A percentile compares a stretch with the other conserved stretches of the same genome.
phyloP scores from a whole-genome alignment of 1,140 invertebrate genomes.

The Drosophila pandora region DNA sequence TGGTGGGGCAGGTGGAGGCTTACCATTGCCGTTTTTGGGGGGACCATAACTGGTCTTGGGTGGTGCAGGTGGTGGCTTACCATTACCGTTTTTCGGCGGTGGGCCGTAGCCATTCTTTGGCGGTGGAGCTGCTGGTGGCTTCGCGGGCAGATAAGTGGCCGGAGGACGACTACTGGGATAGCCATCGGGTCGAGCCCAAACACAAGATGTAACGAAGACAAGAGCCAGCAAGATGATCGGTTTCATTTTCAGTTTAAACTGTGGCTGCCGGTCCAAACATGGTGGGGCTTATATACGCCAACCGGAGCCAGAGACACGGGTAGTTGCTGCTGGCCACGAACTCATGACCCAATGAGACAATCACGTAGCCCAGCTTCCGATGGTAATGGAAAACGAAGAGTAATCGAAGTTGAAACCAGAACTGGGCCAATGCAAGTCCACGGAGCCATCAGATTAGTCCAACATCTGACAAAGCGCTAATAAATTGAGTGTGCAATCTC shows the following conservation, averaged over 20 bases:
- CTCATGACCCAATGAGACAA: constrained; percentile 34
- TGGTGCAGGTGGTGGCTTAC: constrained; percentile 33
- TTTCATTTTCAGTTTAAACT: constrained; percentile 47
- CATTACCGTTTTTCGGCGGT: constrained; percentile 16
- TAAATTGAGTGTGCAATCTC: constrained; percentile 61
- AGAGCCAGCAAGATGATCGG: constrained; percentile 28
- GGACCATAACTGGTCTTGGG: constrained; percentile 40
- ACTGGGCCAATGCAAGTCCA: constrained; percentile 60
- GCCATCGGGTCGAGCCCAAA: constrained; percentile 42
- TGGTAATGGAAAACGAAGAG: constrained; percentile 33
- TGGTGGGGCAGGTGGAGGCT: constrained; percentile 50
- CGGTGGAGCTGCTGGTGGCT: constrained; percentile 35
- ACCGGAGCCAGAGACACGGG: not conserved
- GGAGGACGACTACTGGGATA: constrained; percentile 64
- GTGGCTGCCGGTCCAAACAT: constrained; percentile 18
- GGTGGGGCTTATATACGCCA: constrained; percentile 40
- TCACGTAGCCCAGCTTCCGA: constrained; percentile 46
- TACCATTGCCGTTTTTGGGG: constrained; percentile 48
- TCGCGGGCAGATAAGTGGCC: constrained; percentile 57
- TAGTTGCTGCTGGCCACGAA: constrained; percentile 43
- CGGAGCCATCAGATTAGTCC: constrained; percentile 26
- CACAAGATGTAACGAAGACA: constrained; percentile 13
- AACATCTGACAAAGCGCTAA: constrained; percentile 61
- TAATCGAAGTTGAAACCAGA: constrained; percentile 12
- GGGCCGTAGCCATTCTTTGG: constrained; percentile 24